phyloP scores from a whole-genome alignment of 2,797 vertebrate species.

The Meda fulgida region DNA sequence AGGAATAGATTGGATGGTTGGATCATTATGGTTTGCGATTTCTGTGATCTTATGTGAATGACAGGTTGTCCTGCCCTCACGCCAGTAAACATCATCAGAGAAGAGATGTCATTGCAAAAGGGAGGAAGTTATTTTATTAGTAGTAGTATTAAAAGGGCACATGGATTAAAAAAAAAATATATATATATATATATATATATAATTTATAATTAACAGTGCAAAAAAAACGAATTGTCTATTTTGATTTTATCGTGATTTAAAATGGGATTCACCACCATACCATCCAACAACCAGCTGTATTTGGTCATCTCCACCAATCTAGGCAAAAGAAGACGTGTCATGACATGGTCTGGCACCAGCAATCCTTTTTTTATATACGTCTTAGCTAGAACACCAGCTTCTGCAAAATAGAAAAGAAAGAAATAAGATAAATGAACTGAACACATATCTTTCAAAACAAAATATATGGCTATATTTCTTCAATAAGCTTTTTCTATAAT shows the following conservation, averaged over 20 bases:
- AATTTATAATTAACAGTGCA: background rate
- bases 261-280: slow-evolving; percentile 72
- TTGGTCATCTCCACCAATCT: slow-evolving; percentile 83
- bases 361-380: slow-evolving; percentile 85
- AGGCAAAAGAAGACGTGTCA: slow-evolving; percentile 86
- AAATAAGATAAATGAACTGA: background rate
- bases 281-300: slow-evolving; percentile 91
- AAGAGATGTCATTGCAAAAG: background rate
- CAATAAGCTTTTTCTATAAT: background rate
- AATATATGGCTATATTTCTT: slow-evolving; percentile 3
- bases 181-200: no score
- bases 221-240: background rate
- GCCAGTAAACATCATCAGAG: background rate
- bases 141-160: background rate
- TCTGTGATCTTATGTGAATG: background rate
- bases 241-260: background rate
- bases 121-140: background rate
- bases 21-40: background rate
- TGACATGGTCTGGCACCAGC: slow-evolving; percentile 91
- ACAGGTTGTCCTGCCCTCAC: background rate
- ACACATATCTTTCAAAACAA: slow-evolving; percentile 59
- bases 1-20: background rate
- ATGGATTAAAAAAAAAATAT: background rate
- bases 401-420: slow-evolving; percentile 66
- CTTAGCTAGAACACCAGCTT: slow-evolving; percentile 85